These are phyloP conservation scores for Rhyacophila brunnea DNA, from an alignment of 1,140 invertebrate species.

Conservation along the genomic window DNA sequence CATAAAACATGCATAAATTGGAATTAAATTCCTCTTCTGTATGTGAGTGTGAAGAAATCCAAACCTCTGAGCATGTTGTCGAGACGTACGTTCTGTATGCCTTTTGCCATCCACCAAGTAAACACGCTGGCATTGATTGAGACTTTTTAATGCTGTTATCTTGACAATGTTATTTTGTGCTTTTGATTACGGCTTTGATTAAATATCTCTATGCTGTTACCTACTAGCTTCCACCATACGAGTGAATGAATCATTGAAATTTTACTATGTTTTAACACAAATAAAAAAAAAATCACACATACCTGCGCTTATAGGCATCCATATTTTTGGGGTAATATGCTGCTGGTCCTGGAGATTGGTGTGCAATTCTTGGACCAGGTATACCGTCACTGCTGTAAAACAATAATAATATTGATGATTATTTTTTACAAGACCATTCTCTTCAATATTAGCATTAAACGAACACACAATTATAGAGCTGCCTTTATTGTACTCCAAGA, in stretches of 20 bases:
- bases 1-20: too few relatives aligned
- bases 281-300: conserved; percentile 16
- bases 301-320: conserved; percentile 42
- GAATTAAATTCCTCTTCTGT: too few relatives aligned
- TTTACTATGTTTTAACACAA: conserved; percentile 23
- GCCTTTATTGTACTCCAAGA: background rate
- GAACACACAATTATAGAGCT: background rate
- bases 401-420: background rate
- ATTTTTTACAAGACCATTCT: background rate
- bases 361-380: conserved; percentile 38
- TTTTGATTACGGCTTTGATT: background rate
- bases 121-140: too few relatives aligned
- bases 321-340: conserved; percentile 51
- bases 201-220: background rate
- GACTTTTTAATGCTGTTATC: too few relatives aligned
- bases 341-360: conserved; percentile 58
- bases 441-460: background rate
- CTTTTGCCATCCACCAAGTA: too few relatives aligned
- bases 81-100: too few relatives aligned
- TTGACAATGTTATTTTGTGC: too few relatives aligned
- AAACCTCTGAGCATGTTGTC: too few relatives aligned
- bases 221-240: background rate
- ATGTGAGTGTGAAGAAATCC: too few relatives aligned
- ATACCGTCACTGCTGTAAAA: conserved; percentile 32
- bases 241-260: background rate